A percentile compares a stretch with the other conserved stretches of the same genome.
These are phyloP conservation scores for Ectropis grisescens DNA, from an alignment of 1,140 invertebrate species.

Conservation along the genomic window DNA sequence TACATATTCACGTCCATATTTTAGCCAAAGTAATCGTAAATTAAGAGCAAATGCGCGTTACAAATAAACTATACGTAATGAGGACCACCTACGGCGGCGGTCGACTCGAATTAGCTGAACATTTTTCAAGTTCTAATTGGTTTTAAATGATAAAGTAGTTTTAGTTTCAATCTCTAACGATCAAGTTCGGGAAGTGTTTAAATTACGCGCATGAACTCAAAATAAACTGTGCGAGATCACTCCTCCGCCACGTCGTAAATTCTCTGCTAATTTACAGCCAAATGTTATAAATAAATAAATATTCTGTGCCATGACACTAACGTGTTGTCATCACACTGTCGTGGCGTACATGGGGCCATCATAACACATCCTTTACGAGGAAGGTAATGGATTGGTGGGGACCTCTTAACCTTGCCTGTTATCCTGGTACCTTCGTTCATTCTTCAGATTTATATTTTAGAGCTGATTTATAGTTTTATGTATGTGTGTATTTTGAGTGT, in stretches of 20 bases:
- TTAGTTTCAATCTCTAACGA: constrained; percentile 45
- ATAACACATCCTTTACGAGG: constrained; percentile 52
- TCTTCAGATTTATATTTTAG: too few relatives aligned
- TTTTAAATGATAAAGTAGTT: background rate
- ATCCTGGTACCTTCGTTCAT: background rate
- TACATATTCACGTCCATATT: too few relatives aligned
- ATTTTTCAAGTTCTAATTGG: too few relatives aligned
- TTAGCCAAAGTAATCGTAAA: too few relatives aligned
- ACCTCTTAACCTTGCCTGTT: background rate
- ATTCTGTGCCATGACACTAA: constrained; percentile 43
- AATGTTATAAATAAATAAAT: constrained; percentile 67
- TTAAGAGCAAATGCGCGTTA: too few relatives aligned
- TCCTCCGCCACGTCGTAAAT: constrained; percentile 55
- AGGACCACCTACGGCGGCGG: too few relatives aligned
- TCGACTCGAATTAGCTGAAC: too few relatives aligned
- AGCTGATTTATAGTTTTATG: too few relatives aligned
- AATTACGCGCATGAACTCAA: constrained; percentile 56
- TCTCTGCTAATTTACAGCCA: constrained; percentile 62
- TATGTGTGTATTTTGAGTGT: too few relatives aligned
- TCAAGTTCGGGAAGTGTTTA: constrained; percentile 43
- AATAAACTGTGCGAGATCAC: constrained; percentile 55
- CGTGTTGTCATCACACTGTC: constrained; percentile 42
- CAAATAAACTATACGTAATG: too few relatives aligned
- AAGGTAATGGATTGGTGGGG: constrained; percentile 39
- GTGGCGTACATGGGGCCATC: constrained; percentile 46